Evolutionary conservation across 2,888 invertebrate genomes (phyloP).

Genomic region (Eudasyphora cyanicolor): DNA sequence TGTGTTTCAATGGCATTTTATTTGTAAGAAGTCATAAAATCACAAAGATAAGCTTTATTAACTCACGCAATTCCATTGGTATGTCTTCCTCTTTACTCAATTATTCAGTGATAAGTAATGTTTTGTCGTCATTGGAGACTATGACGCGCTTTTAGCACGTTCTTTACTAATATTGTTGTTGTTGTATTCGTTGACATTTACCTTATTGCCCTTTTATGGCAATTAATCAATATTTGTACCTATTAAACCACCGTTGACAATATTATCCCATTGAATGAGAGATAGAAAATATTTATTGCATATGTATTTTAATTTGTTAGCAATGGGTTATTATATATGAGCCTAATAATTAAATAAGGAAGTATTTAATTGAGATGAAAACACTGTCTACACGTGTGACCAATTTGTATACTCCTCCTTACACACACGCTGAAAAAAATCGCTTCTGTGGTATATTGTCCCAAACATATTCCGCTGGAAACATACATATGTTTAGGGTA

Average conservation of each 20-base stretch:
- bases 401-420: no score
- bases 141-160: neutral
- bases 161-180: neutral
- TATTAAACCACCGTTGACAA: neutral
- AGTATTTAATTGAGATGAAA: no score
- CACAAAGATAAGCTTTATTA: neutral
- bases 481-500: no score
- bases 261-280: neutral
- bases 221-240: constrained; percentile 43
- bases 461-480: no score
- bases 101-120: constrained; percentile 28
- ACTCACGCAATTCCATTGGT: neutral
- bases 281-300: no score
- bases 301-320: neutral
- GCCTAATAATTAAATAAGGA: no score
- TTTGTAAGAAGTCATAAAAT: constrained; percentile 1
- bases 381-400: no score
- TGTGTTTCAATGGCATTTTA: neutral
- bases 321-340: neutral
- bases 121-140: neutral
- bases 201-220: constrained; percentile 24
- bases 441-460: no score
- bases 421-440: no score
- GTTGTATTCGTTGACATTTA: neutral
- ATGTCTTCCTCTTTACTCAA: neutral